A percentile compares a stretch with the other conserved stretches of the same genome.
Conservation (phyloP, 2,797 vertebrate genomes). For the Discoglossus pictus region DNA sequence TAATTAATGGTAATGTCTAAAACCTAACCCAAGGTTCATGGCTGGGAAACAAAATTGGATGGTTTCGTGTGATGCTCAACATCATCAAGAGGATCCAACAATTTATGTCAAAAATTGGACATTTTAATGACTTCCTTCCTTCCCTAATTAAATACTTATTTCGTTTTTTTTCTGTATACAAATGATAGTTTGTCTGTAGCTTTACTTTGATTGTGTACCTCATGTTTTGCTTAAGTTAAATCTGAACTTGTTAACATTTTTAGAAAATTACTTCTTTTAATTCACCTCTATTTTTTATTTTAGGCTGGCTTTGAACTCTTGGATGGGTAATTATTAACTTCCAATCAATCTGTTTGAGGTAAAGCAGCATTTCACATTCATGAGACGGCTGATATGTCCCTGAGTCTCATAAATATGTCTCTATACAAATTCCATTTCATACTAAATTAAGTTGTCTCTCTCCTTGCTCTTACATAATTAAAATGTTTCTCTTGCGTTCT, state of each 20-base stretch:
- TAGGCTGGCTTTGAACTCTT: neutral
- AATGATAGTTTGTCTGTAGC: conserved; percentile 30
- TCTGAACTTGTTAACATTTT: neutral
- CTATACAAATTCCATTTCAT: too few relatives aligned
- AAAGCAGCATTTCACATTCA: too few relatives aligned
- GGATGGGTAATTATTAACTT: too few relatives aligned
- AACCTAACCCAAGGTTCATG: conserved; percentile 71
- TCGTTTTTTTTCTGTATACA: conserved; percentile 36
- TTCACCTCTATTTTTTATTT: conserved; percentile 10
- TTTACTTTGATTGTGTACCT: conserved; percentile 12
- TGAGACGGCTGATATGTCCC: too few relatives aligned
- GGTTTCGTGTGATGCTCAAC: conserved; percentile 57
- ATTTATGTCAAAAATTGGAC: conserved; percentile 60
- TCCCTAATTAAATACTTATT: conserved; percentile 29
- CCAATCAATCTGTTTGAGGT: too few relatives aligned
- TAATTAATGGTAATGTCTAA: conserved; percentile 80
- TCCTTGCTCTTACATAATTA: too few relatives aligned
- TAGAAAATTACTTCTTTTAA: neutral
- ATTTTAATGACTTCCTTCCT: conserved; percentile 30
- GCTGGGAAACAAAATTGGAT: conserved; percentile 62
- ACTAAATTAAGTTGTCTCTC: too few relatives aligned
- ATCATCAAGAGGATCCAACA: conserved; percentile 53
- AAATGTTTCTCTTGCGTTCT: too few relatives aligned
- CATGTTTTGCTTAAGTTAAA: conserved; percentile 17
- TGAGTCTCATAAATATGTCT: too few relatives aligned